Percentiles rank a stretch among this genome's conserved stretches.
phyloP scores from a whole-genome alignment of 30 jellyfish, hydroid and myxozoan species.

The Turritopsis dohrnii region DNA sequence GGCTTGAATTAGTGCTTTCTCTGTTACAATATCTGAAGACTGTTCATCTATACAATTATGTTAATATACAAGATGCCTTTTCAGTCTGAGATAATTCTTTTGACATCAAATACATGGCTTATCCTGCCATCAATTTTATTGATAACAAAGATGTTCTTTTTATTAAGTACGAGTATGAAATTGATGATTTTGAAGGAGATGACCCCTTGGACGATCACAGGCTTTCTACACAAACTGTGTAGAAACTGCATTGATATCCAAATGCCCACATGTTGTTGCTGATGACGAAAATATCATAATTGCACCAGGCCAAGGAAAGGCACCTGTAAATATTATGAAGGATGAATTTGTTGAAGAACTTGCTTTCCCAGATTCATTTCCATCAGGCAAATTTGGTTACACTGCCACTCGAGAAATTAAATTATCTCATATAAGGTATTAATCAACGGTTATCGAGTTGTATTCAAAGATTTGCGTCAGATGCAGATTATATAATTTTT shows the following conservation, averaged over 20 bases:
- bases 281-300: conserved; percentile 4
- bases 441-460: background rate
- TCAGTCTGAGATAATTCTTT: background rate
- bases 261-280: conserved; percentile 6
- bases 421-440: background rate
- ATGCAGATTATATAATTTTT: conserved; percentile 7
- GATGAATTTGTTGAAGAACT: background rate
- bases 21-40: background rate
- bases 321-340: background rate
- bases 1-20: conserved; percentile 4
- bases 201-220: conserved; percentile 9
- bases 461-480: conserved; percentile 10
- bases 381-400: conserved; percentile 13
- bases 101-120: conserved; percentile 1
- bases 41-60: background rate
- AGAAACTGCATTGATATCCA: conserved; percentile 1
- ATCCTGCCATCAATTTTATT: conserved; percentile 5
- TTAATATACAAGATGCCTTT: background rate
- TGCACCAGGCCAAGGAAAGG: conserved; percentile 20
- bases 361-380: background rate
- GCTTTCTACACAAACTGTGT: background rate
- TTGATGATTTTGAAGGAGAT: conserved; percentile 8
- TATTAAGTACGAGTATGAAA: background rate
- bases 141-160: conserved; percentile 18
- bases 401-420: conserved; percentile 5